phyloP scores from a whole-genome alignment of 2,888 invertebrate species.

The Oxycera nigricornis region DNA sequence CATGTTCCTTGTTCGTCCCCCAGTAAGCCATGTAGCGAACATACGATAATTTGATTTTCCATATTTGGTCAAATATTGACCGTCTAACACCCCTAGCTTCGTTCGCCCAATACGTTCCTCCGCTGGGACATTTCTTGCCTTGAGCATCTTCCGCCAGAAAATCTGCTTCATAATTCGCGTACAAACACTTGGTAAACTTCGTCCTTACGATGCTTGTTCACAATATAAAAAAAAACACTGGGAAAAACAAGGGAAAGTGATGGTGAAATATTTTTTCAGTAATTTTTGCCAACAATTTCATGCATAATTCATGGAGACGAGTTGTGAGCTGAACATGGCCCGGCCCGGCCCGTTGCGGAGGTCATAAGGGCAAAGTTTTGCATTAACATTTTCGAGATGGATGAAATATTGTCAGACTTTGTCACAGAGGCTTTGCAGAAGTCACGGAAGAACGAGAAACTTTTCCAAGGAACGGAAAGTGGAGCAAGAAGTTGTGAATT shows the following conservation, averaged over 20 bases:
- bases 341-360: background rate
- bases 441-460: background rate
- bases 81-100: conserved; percentile 16
- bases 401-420: conserved; percentile 32
- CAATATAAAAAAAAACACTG: background rate
- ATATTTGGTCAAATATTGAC: conserved; percentile 35
- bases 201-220: background rate
- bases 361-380: conserved; percentile 15
- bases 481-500: conserved; percentile 25
- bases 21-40: background rate
- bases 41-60: conserved; percentile 27
- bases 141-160: background rate
- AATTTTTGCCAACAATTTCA: conserved; percentile 17
- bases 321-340: no score
- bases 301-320: conserved; percentile 17
- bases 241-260: conserved; percentile 20
- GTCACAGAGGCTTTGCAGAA: conserved; percentile 11
- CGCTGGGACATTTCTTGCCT: background rate
- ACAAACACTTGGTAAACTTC: conserved; percentile 28
- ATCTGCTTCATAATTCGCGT: conserved; percentile 21
- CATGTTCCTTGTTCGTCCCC: background rate
- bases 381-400: conserved; percentile 33
- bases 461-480: background rate
- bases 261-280: conserved; percentile 8
- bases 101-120: conserved; percentile 1